A percentile compares a stretch with the other conserved stretches of the same genome.
phyloP scores from a whole-genome alignment of 2,113 vertebrate genomes.

The Nicator chloris region DNA sequence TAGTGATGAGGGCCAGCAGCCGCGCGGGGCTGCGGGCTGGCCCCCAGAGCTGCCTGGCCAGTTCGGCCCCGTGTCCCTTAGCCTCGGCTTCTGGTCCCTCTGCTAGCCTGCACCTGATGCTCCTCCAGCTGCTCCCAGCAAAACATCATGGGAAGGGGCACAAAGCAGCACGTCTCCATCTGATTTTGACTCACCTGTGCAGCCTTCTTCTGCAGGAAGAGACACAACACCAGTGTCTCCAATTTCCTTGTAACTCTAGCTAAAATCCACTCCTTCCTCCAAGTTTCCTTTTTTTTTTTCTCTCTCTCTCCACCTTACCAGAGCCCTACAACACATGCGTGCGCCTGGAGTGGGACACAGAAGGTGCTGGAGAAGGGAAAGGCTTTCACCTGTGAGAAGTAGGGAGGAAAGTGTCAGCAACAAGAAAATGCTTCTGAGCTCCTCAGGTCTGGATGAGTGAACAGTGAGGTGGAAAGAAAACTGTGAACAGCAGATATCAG shows the following conservation, averaged over 20 bases:
- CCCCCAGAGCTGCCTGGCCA: not conserved
- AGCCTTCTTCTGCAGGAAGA: not conserved
- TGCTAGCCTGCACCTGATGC: rapidly evolving
- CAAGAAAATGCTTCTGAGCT: not conserved
- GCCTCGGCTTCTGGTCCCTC: not conserved
- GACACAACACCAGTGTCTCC: not conserved
- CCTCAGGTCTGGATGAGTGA: no score
- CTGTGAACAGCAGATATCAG: not conserved
- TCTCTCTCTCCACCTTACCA: not conserved
- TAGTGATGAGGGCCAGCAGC: not conserved
- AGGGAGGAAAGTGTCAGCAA: not conserved
- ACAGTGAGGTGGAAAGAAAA: not conserved
- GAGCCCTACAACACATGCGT: not conserved
- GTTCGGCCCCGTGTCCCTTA: rapidly evolving
- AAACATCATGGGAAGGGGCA: rapidly evolving
- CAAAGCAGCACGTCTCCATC: not conserved
- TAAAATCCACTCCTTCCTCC: not conserved
- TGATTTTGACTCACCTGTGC: not conserved
- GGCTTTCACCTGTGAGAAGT: not conserved
- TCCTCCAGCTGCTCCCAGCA: not conserved
- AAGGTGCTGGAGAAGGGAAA: not conserved
- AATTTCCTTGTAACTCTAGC: not conserved
- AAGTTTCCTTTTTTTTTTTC: not conserved
- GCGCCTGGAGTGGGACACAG: rapidly evolving
- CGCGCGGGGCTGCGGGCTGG: rapidly evolving